A percentile compares a stretch with the other conserved stretches of the same genome.
Evolutionary conservation across 2,888 invertebrate species (phyloP).

Genomic region (Palloptera scutellata): DNA sequence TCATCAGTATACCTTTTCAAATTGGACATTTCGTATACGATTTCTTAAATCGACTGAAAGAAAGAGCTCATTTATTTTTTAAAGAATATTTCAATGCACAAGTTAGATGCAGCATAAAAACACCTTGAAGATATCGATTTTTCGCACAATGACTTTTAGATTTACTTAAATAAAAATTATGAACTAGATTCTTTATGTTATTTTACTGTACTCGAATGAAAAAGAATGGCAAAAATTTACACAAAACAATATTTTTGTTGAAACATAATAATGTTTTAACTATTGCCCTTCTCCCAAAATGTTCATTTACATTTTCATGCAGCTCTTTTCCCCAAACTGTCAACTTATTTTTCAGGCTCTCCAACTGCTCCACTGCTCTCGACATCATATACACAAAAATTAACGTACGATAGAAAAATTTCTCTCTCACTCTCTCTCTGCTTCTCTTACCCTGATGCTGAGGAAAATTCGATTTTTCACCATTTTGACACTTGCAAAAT

Average conservation of each 20-base stretch:
- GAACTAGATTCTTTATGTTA: too few species aligned
- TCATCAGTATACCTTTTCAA: conserved; percentile 81
- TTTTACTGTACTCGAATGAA: background rate
- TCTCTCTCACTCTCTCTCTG: conserved; percentile 20
- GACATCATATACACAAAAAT: background rate
- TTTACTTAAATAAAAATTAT: too few species aligned
- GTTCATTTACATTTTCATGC: too few species aligned
- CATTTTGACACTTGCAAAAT: conserved; percentile 34
- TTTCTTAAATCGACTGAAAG: conserved; percentile 5
- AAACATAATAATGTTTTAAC: too few species aligned
- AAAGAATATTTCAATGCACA: background rate
- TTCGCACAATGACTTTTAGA: background rate
- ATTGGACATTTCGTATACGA: conserved; percentile 68
- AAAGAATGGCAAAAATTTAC: too few species aligned
- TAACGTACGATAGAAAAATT: conserved; percentile 16
- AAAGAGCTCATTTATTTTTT: background rate
- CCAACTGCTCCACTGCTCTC: background rate
- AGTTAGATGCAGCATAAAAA: background rate
- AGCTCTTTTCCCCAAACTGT: too few species aligned
- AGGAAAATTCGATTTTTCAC: conserved; percentile 38
- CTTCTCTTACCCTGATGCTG: background rate
- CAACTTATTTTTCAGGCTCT: background rate
- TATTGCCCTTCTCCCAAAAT: too few species aligned
- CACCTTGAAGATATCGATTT: conserved; percentile 22
- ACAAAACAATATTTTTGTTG: too few species aligned